These are phyloP conservation scores for Argyrosomus regius DNA, from an alignment of 2,797 vertebrate genomes.

Conservation along the genomic window DNA sequence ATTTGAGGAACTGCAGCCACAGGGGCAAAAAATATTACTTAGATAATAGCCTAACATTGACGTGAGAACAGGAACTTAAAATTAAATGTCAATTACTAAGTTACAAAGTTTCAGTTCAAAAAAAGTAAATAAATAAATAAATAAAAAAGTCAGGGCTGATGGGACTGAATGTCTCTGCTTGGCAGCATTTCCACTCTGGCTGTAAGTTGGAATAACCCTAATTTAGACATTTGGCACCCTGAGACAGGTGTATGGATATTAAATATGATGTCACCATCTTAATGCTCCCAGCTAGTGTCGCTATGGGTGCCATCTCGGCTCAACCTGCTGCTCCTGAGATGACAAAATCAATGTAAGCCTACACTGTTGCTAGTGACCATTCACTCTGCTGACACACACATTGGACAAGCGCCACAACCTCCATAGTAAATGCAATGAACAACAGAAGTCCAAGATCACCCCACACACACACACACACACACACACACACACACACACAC, in stretches of 20 bases:
- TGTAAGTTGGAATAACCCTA: background rate
- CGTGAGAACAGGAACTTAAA: no score
- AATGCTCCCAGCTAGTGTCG: background rate
- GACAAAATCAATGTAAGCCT: slow-evolving; percentile 40
- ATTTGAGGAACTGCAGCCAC: no score
- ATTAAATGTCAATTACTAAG: no score
- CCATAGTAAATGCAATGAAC: slow-evolving; percentile 28
- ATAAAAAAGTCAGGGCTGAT: background rate
- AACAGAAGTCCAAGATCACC: slow-evolving; percentile 8
- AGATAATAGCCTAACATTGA: no score
- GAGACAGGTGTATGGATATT: slow-evolving; percentile 16
- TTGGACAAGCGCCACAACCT: slow-evolving; percentile 53
- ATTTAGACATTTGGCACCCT: slow-evolving; percentile 1
- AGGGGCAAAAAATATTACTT: no score
- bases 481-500: slow-evolving; percentile 9
- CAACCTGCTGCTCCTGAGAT: slow-evolving; percentile 13
- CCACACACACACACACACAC: background rate
- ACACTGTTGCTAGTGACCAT: slow-evolving; percentile 15
- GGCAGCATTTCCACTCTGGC: background rate
- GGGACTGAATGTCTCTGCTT: background rate
- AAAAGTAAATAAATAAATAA: no score
- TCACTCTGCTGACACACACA: slow-evolving; percentile 52
- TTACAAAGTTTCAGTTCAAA: no score
- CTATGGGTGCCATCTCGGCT: slow-evolving; percentile 29
- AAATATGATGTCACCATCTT: slow-evolving; percentile 32